Evolutionary conservation across 2,797 vertebrate genomes (phyloP), one percentile per base, ranked within the genome.

Genomic region (Paratrypauchen microcephalus): DNA sequence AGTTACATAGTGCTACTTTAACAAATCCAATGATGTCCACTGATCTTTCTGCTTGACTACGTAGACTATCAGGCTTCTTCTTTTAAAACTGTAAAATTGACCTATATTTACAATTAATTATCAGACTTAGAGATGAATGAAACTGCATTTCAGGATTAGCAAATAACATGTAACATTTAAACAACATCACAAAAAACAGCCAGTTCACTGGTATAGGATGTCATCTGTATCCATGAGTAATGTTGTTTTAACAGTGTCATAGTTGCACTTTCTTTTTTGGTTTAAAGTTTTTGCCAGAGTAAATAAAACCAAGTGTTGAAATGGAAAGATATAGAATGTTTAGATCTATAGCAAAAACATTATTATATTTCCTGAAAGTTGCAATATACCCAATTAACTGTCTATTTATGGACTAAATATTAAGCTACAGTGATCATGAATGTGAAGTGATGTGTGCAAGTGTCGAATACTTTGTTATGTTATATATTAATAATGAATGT

Each of bases 401-500:
- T 77, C 68, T 70, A 68, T 80, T 64, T 78, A 73, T 72, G 71
- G 75, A 50, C 50, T 75, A 76, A 77, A 79, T 79, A 61, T 84
- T 68, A 80, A 73, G 57, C 74, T 83, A 39, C 74, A 68, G 69
- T 83, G 77, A 81, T 82, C 60, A 72, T 80, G 71, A 85, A 83
- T 82, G 83, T 84, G 74, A 88, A 78, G 70, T 78, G 75, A 69
- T 74, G 74, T 68, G 71, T 74, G 77, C 74, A 77, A 83, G 76
- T 70, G 75, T 84, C 81, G 71, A 64, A 71, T 76, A 69, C 80
- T 69, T 71, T 74, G 8, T 69, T 70, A 24, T 67, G 57, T 73
- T 70, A 78, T 47, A 55, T 73, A 68, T 65, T 70, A 65, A 59
- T 74, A 59, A 47, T 67, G 68, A 57, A 57, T 15, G 65, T 73